These are phyloP conservation scores for Pipra filicauda DNA, from an alignment of 2,113 vertebrate genomes.

Conservation along the genomic window DNA sequence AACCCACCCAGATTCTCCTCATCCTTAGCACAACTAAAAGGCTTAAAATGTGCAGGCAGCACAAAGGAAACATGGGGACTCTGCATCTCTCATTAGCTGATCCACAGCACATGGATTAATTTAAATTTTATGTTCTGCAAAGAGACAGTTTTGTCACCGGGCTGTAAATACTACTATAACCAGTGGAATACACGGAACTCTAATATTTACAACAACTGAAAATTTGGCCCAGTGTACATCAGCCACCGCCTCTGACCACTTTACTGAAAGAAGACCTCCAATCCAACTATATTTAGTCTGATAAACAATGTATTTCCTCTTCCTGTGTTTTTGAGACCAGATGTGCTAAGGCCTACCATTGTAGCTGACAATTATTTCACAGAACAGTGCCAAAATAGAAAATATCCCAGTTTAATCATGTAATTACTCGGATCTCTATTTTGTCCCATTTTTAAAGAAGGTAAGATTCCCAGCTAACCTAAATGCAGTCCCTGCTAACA, in stretches of 20 bases:
- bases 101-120: background rate
- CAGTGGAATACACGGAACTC: background rate
- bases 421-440: background rate
- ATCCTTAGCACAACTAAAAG: background rate
- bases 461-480: background rate
- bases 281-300: conserved; percentile 16
- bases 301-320: conserved; percentile 58
- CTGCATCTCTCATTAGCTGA: background rate
- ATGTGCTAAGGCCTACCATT: conserved; percentile 22
- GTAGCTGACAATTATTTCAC: conserved; percentile 3
- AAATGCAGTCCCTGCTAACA: background rate
- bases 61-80: background rate
- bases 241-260: background rate
- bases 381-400: conserved; percentile 12
- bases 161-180: background rate
- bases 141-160: background rate
- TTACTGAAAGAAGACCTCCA: background rate
- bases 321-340: conserved; percentile 35
- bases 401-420: background rate
- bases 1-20: background rate
- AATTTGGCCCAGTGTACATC: background rate
- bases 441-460: background rate
- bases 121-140: background rate
- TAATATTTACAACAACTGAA: background rate
- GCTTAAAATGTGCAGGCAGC: background rate